Evolutionary conservation across 2,888 invertebrate species (phyloP).

Genomic region (Spisula solida): DNA sequence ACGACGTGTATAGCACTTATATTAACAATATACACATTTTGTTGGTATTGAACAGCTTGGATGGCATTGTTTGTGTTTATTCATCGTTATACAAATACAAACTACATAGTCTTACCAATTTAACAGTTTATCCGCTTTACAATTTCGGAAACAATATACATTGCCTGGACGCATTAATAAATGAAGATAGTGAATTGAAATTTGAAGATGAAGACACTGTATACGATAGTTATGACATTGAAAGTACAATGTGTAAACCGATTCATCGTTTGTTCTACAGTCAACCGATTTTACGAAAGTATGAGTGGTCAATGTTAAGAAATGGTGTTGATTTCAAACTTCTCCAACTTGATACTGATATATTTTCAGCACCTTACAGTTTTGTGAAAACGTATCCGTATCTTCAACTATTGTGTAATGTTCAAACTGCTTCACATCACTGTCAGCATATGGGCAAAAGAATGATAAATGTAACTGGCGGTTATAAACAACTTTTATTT

Average conservation of each 20-base stretch:
- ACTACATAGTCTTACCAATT: conserved; percentile 11
- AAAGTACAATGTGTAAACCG: conserved; percentile 25
- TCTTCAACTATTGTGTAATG: conserved; percentile 9
- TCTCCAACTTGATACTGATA: not conserved
- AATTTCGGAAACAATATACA: conserved; percentile 20
- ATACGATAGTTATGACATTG: conserved; percentile 30
- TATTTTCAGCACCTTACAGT: not conserved
- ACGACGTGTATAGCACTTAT: conserved; percentile 30
- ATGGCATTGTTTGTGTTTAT: conserved; percentile 17
- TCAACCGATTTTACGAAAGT: not conserved
- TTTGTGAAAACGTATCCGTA: not conserved
- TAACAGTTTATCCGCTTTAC: conserved; percentile 15
- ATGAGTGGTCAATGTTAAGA: conserved; percentile 2
- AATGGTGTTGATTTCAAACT: not conserved
- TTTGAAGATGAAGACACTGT: conserved; percentile 30
- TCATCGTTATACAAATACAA: conserved; percentile 29
- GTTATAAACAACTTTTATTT: conserved; percentile 20
- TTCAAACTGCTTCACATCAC: not conserved
- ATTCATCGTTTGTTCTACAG: conserved; percentile 20
- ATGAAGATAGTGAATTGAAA: not conserved
- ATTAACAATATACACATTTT: conserved; percentile 34
- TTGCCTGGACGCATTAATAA: not conserved
- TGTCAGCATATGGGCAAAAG: not conserved
- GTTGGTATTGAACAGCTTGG: not conserved
- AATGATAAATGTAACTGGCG: conserved; percentile 23